These are phyloP conservation scores for Nymphalis urticae DNA, from an alignment of 2,888 invertebrate species.

Conservation along the genomic window DNA sequence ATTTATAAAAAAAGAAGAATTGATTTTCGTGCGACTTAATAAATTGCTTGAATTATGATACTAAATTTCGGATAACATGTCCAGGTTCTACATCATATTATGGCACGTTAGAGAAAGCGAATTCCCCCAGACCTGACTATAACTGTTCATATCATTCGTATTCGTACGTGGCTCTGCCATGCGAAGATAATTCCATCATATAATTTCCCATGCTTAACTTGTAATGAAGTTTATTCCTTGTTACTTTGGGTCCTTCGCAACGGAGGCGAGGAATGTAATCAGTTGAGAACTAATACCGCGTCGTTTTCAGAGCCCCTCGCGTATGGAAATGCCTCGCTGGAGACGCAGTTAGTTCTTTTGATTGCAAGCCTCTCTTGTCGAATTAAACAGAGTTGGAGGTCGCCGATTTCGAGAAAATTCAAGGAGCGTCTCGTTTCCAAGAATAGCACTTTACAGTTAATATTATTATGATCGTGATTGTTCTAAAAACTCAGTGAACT, in stretches of 20 bases:
- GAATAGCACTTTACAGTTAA: constrained; percentile 67
- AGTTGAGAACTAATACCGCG: constrained; percentile 79
- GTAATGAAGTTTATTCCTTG: constrained; percentile 80
- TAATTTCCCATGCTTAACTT: constrained; percentile 80
- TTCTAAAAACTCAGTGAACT: constrained; percentile 37
- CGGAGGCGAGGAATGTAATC: constrained; percentile 77
- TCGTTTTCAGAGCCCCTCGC: constrained; percentile 71
- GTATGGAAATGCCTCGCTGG: constrained; percentile 79
- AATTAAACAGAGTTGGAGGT: constrained; percentile 75
- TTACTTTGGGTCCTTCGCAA: constrained; percentile 76
- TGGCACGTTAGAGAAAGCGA: constrained; percentile 17
- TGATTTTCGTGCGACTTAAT: too few relatives aligned
- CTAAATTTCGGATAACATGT: too few relatives aligned
- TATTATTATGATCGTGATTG: constrained; percentile 71
- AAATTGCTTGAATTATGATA: too few relatives aligned
- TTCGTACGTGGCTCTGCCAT: constrained; percentile 56
- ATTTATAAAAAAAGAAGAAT: too few relatives aligned
- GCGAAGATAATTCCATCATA: constrained; percentile 78
- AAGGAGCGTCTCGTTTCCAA: constrained; percentile 73
- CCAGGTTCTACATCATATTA: constrained; percentile 10
- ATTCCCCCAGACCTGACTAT: constrained; percentile 15
- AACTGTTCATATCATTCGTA: constrained; percentile 41
- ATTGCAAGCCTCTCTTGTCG: constrained; percentile 73
- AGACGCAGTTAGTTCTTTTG: constrained; percentile 78
- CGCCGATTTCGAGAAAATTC: constrained; percentile 73